Conservation (phyloP, 2,113 vertebrate species). For the Etia nguti region DNA sequence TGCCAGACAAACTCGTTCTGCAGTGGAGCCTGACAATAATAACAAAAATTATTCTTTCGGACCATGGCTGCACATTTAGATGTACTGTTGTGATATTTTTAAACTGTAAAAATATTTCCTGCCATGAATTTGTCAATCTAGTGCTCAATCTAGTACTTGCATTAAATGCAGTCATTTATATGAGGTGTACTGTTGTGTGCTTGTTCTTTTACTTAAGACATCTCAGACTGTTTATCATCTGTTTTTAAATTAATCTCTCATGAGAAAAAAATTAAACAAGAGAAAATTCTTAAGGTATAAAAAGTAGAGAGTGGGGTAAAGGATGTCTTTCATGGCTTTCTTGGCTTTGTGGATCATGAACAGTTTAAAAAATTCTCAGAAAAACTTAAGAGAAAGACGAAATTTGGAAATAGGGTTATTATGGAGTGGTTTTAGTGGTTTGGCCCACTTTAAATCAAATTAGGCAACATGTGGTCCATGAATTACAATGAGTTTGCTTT, state of each 20-base stretch:
- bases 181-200: background rate
- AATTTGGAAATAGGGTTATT: rapidly evolving
- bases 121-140: background rate
- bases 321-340: background rate
- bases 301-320: background rate
- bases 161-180: background rate
- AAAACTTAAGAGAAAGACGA: rapidly evolving
- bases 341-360: background rate
- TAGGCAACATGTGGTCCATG: background rate
- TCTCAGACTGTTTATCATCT: background rate
- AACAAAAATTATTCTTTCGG: background rate
- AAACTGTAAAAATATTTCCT: background rate
- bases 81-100: background rate
- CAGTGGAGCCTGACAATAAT: slow-evolving; percentile 77
- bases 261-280: background rate
- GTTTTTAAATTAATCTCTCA: background rate
- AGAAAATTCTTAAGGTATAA: background rate
- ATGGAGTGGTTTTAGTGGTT: background rate
- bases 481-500: background rate
- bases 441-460: background rate
- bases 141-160: background rate
- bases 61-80: background rate
- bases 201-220: background rate
- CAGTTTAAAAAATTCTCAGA: background rate
- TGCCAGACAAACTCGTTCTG: slow-evolving; percentile 80